These are phyloP conservation scores for Hypotaenidia philippensis DNA, from an alignment of 2,797 vertebrate genomes.

Conservation along the genomic window DNA sequence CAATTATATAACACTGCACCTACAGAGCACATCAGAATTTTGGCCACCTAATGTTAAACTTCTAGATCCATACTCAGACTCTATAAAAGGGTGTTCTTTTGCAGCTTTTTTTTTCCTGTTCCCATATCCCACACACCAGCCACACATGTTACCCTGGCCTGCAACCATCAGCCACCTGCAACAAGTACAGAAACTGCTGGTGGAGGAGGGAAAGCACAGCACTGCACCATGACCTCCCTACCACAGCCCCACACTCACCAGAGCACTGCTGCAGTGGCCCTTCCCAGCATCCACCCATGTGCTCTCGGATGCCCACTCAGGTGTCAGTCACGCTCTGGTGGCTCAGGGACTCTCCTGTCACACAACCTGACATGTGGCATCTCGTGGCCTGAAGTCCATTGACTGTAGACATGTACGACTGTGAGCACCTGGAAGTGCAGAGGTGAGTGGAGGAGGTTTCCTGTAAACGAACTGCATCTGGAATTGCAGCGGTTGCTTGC, in stretches of 20 bases:
- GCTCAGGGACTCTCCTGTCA: background rate
- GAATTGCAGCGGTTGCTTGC: background rate
- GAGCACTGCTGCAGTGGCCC: background rate
- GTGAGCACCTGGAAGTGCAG: background rate
- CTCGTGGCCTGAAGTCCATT: background rate
- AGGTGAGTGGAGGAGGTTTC: background rate
- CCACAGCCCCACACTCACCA: accelerated
- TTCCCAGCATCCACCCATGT: background rate
- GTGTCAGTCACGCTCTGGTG: accelerated
- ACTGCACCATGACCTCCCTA: accelerated
- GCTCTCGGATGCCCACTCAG: accelerated
- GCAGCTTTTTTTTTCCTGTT: background rate
- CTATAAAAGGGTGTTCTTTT: background rate
- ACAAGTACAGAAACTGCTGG: background rate
- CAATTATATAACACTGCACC: background rate
- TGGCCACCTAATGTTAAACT: background rate
- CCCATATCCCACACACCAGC: background rate
- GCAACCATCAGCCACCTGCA: background rate
- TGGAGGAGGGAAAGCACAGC: background rate
- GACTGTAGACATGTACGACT: background rate
- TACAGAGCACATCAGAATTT: background rate
- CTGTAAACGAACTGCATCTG: background rate
- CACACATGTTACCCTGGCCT: accelerated
- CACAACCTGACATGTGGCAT: accelerated
- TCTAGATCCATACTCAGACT: background rate